Base-by-base conservation (phyloP, 64 coral and sea anemone species). In the Hydrozoanthus tunicans region DNA sequence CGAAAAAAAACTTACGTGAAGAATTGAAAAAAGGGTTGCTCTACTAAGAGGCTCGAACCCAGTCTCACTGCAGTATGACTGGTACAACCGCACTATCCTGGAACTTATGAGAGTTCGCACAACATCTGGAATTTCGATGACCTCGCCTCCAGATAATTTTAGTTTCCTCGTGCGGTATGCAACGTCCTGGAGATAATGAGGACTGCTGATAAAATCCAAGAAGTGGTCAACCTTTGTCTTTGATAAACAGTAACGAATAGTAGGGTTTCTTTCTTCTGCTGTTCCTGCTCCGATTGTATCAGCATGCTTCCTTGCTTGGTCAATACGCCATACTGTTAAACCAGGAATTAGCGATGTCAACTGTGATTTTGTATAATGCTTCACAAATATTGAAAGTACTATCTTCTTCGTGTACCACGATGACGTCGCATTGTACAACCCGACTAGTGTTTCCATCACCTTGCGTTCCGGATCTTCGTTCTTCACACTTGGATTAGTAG, bases 1-100 rank as follows among this genome's bases (percentile, higher is more conserved):
- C 9, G 56, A 26, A 56, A 26, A 14, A 27, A 90, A 67, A 9
- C 64, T 80, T 85, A 96, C 91, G 88, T 93, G 90, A 53, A 93
- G 60, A 54, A 96, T 91, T 81, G 70, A n/a, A 66, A 96, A 96
- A 27, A 96, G 91, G n/a, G 91, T 93, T 91, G 91, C 80, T 91
- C 77, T 93, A 8, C 86, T 75, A 58, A 96, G 81, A 13, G 91
- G 86, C 56, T 93, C 14, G 77, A 96, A 81, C 27, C 84, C 79
- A 20, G 83, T 77, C 89, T 96, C 79, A 27, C 66, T 23, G 65
- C 85, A 95, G 64, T 82, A 95, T 6, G 67, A 68, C 57, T 81
- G 84, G 70, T 92, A 93, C 51, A 93, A 86, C 68, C 53, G 64
- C 8, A 86, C 65, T 6, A 70, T 56, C 66, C 73, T 77, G 12